phyloP scores from a whole-genome alignment of 1,140 invertebrate species.

The Mactra quadrangularis region DNA sequence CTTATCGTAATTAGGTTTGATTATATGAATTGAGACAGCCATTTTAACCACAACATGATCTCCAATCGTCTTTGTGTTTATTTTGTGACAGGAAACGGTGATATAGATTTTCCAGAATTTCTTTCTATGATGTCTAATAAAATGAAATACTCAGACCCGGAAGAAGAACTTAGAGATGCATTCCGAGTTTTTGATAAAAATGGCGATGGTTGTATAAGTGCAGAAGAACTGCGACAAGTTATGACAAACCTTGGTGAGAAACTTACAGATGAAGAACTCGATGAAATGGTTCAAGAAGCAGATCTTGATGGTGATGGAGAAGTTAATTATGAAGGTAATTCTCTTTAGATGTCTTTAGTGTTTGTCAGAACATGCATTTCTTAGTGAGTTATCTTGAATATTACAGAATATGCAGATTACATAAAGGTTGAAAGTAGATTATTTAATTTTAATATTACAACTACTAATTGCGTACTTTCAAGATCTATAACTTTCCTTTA shows the following conservation, averaged over 20 bases:
- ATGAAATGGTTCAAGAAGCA: conserved; percentile 96
- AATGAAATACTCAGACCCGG: conserved; percentile 99
- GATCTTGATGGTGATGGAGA: conserved; percentile 91
- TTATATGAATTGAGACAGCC: too few species aligned
- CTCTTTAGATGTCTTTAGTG: too few species aligned
- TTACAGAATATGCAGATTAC: too few species aligned
- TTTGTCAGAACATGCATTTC: too few species aligned
- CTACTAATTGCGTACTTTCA: too few species aligned
- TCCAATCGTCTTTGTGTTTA: too few species aligned
- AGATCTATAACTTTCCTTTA: too few species aligned
- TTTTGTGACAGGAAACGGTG: conserved; percentile 94
- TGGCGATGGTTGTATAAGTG: conserved; percentile 91
- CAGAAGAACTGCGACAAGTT: conserved; percentile 85
- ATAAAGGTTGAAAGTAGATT: too few species aligned
- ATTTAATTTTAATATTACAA: too few species aligned
- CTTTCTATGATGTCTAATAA: conserved; percentile 93
- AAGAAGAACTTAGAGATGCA: conserved; percentile 96
- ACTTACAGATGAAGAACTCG: conserved; percentile 94
- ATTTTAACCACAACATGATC: too few species aligned
- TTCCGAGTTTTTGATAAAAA: conserved; percentile 99
- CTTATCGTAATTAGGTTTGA: too few species aligned
- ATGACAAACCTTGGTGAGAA: conserved; percentile 97
- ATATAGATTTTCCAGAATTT: conserved; percentile 98
- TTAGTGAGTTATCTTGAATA: too few species aligned
- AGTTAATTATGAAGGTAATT: conserved; percentile 73